A percentile compares a stretch with the other conserved stretches of the same genome.
These are phyloP conservation scores for Orbicella faveolata DNA, from an alignment of 64 coral and sea anemone species.

Conservation along the genomic window DNA sequence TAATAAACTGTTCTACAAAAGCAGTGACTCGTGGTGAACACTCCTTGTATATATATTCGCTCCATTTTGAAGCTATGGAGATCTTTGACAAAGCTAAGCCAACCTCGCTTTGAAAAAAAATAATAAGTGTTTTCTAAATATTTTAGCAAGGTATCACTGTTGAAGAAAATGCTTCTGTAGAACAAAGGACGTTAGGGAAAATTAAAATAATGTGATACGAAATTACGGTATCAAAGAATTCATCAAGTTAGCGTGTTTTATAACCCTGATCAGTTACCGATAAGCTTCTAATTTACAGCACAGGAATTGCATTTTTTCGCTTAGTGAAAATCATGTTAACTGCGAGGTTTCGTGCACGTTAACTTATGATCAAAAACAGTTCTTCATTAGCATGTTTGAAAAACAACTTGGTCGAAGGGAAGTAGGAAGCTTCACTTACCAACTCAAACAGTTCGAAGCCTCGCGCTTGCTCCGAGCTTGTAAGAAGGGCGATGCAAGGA, in stretches of 20 bases:
- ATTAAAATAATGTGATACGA: conserved; percentile 6
- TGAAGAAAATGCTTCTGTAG: background rate
- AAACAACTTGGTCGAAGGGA: conserved; percentile 30
- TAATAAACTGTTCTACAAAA: no score
- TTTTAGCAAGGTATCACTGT: background rate
- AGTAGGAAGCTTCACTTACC: background rate
- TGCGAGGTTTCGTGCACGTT: background rate
- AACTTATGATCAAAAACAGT: background rate
- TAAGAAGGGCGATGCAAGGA: background rate
- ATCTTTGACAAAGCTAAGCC: background rate
- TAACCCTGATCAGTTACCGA: background rate
- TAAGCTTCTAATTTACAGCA: conserved; percentile 5
- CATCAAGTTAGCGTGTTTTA: background rate
- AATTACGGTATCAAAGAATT: conserved; percentile 17
- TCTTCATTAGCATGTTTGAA: conserved; percentile 56
- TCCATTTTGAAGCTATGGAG: background rate
- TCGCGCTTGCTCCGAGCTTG: background rate
- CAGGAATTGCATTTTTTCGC: background rate
- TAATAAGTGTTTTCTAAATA: background rate
- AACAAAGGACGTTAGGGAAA: conserved; percentile 3
- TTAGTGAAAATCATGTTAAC: background rate
- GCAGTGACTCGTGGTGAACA: no score
- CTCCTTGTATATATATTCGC: no score
- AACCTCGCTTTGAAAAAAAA: background rate
- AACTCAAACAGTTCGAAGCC: background rate